Percentiles rank a stretch among this genome's conserved stretches.
Evolutionary conservation across 2,113 vertebrate genomes (phyloP).

Genomic region (Hassar affinis): DNA sequence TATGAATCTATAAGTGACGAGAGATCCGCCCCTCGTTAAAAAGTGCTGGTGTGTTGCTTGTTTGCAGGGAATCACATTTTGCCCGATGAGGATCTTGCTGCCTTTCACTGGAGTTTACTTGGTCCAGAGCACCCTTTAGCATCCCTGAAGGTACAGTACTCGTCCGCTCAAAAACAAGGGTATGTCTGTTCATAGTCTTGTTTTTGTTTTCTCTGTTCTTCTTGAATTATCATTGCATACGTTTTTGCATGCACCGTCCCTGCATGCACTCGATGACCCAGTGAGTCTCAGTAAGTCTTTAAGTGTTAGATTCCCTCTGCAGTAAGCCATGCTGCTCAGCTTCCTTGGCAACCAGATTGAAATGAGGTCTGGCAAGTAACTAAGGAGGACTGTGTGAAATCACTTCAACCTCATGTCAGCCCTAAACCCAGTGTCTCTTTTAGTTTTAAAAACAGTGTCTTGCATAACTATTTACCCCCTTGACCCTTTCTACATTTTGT

Average conservation of each 20-base stretch:
- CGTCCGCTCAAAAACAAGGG: background rate
- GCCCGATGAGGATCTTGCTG: constrained; percentile 97
- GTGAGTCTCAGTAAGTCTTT: background rate
- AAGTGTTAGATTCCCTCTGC: constrained; percentile 12
- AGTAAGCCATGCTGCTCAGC: constrained; percentile 31
- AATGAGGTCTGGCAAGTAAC: constrained; percentile 44
- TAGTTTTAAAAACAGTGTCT: background rate
- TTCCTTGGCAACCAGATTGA: constrained; percentile 54
- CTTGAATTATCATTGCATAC: background rate
- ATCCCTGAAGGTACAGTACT: constrained; percentile 86
- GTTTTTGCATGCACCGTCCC: background rate
- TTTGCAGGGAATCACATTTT: constrained; percentile 94
- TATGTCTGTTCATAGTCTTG: constrained; percentile 9
- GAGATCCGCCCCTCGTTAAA: background rate
- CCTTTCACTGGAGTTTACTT: constrained; percentile 97
- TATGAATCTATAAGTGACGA: background rate
- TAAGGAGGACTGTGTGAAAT: constrained; percentile 44
- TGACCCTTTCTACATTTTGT: background rate
- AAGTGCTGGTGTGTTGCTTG: constrained; percentile 47
- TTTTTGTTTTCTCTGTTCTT: background rate
- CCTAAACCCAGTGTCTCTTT: too few relatives aligned
- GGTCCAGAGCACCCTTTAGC: constrained; percentile 95
- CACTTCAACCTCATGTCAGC: constrained; percentile 30
- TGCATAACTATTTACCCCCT: background rate
- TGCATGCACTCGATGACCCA: background rate